Conservation (phyloP, 2,888 invertebrate species). For the Tachystola acroxantha region DNA sequence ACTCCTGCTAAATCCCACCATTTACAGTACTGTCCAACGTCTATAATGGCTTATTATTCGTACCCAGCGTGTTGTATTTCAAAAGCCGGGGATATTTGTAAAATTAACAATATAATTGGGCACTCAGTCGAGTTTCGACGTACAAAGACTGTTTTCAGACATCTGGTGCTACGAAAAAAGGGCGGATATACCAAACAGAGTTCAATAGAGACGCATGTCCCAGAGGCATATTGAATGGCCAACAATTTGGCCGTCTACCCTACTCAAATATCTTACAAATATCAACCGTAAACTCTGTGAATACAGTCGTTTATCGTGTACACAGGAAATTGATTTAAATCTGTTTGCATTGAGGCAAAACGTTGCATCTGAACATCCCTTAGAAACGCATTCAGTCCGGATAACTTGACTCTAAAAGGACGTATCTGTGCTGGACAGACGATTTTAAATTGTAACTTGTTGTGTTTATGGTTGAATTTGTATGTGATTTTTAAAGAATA, state of each 20-base stretch:
- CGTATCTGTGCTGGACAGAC: slow-evolving; percentile 15
- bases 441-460: slow-evolving; percentile 20
- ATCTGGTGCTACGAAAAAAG: slow-evolving; percentile 71
- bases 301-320: slow-evolving; percentile 25
- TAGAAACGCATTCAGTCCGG: slow-evolving; percentile 57
- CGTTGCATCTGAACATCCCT: slow-evolving; percentile 74
- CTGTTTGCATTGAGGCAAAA: slow-evolving; percentile 23
- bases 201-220: slow-evolving; percentile 65
- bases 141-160: slow-evolving; percentile 51
- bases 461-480: slow-evolving; percentile 19
- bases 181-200: slow-evolving; percentile 72
- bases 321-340: slow-evolving; percentile 18
- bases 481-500: slow-evolving; percentile 21
- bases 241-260: slow-evolving; percentile 17
- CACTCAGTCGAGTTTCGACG: slow-evolving; percentile 48
- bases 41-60: slow-evolving; percentile 72
- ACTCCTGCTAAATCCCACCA: slow-evolving; percentile 24
- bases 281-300: slow-evolving; percentile 5
- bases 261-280: slow-evolving; percentile 14
- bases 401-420: slow-evolving; percentile 22
- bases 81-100: slow-evolving; percentile 65
- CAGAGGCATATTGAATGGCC: slow-evolving; percentile 40
- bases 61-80: slow-evolving; percentile 62
- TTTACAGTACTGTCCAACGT: slow-evolving; percentile 17
- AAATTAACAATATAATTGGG: slow-evolving; percentile 79